Evolutionary conservation across 1,140 invertebrate genomes (phyloP), one percentile per base, ranked within the genome.

Genomic region (Wasmannia auropunctata): DNA sequence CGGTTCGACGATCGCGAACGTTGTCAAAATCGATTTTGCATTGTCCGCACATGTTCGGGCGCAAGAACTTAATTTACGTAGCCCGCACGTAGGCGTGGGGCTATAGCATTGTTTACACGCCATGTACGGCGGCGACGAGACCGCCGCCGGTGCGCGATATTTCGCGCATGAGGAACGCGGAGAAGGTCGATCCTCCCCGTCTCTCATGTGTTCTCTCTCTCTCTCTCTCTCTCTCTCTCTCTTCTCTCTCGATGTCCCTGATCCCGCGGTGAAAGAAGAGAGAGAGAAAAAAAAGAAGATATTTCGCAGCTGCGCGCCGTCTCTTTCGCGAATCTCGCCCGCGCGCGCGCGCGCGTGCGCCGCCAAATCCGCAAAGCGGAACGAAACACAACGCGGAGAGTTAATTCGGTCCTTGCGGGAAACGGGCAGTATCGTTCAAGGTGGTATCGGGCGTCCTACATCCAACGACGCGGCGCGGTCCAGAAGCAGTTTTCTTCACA

Each of bases 11-110:
- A 25, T 74, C 31, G 10, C 22, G 16, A 40, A 5, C 77, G 63
- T 51, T 69, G 77, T 80, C 63, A 69, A 69, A 80, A 80, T 70
- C 63, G 76, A 80, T 69, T 69, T 69, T 34, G 77, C 63, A 56
- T 54, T 69, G 77, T 25, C 25, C 34, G 34, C 63, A 70, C 77
- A 80, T 54, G 63, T 70, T 37, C 7, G 22, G 19, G 46, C 46
- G 63, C 46, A 80, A 80, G 49, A 69, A 69, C 63, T 67, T 46
- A 37, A 80, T 70, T 80, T 80, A 69, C 77, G 34, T 80, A 56
- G 77, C 63, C 31, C 22, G n/a, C 63, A 67, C 43, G 37, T 19
- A 63, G 43, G 63, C 63, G 40, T 70, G 62, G 75, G 75, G 16
- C 58, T 8, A n/a, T 11, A n/a, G n/a, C 46, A 70, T 70, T 80